These are phyloP conservation scores for Eupristina koningsbergeri DNA, from an alignment of 1,140 invertebrate species.

Conservation along the genomic window DNA sequence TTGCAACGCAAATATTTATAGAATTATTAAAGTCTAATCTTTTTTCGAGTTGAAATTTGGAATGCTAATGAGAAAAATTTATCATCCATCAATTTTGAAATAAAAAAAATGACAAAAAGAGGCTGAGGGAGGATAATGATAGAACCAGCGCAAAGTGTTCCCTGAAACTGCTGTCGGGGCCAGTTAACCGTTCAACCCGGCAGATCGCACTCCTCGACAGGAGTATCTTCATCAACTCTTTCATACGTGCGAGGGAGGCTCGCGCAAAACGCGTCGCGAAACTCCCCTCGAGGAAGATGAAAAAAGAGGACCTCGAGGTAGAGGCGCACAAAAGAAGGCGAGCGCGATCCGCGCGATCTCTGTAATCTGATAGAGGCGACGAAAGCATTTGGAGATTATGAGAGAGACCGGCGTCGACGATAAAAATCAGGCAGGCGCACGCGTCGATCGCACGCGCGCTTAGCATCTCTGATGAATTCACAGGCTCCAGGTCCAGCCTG, in stretches of 20 bases:
- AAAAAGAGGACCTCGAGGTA: background rate
- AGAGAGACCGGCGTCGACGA: conserved; percentile 52
- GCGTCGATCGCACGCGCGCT: conserved; percentile 61
- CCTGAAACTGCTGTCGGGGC: background rate
- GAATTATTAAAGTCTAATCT: too few species aligned
- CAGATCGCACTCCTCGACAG: background rate
- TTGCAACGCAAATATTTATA: too few species aligned
- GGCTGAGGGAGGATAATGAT: too few species aligned
- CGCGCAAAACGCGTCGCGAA: conserved; percentile 26
- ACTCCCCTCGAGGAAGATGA: conserved; percentile 1
- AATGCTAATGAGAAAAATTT: too few species aligned
- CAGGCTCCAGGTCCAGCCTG: background rate
- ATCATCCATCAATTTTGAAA: too few species aligned
- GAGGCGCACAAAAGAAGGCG: conserved; percentile 14
- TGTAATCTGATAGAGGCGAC: conserved; percentile 62
- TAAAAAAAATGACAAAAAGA: too few species aligned
- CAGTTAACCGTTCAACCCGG: too few species aligned
- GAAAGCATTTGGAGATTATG: conserved; percentile 62
- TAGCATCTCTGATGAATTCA: conserved; percentile 62
- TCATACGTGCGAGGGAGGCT: background rate
- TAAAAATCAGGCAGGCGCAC: conserved; percentile 60
- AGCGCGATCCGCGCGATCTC: background rate
- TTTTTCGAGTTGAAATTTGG: too few species aligned
- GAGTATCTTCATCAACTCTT: conserved; percentile 23
- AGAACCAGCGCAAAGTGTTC: background rate